These are phyloP conservation scores for Teleogryllus oceanicus DNA, from an alignment of 2,888 invertebrate species.

Conservation along the genomic window DNA sequence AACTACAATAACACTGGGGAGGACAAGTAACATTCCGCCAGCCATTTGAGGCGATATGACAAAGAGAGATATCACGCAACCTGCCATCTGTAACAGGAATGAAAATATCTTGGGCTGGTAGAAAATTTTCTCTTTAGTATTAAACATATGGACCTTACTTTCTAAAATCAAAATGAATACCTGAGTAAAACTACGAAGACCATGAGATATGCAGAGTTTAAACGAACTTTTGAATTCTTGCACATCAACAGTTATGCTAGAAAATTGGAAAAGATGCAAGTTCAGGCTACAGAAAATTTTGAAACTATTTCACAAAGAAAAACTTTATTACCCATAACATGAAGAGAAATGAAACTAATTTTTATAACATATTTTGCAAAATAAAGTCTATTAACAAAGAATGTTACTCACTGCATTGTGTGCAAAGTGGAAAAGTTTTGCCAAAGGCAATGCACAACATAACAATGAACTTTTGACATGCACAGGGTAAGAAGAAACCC, in stretches of 20 bases:
- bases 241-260: constrained; percentile 82
- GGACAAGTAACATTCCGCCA: constrained; percentile 72
- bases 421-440: too few species aligned
- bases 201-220: constrained; percentile 89
- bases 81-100: constrained; percentile 51
- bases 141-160: too few species aligned
- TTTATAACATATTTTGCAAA: background rate
- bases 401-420: too few species aligned
- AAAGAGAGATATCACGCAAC: constrained; percentile 73
- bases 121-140: background rate
- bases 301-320: background rate
- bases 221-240: constrained; percentile 97
- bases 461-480: too few species aligned
- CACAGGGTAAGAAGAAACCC: too few species aligned
- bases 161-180: constrained; percentile 48
- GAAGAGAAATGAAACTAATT: background rate
- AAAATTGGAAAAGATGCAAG: constrained; percentile 41
- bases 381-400: background rate
- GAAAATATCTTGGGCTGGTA: background rate
- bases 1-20: constrained; percentile 80
- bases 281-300: constrained; percentile 19
- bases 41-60: constrained; percentile 90
- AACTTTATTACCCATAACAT: constrained; percentile 27
- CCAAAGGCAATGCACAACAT: too few species aligned
- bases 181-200: constrained; percentile 81